Evolutionary conservation across 2,888 invertebrate genomes (phyloP).

Genomic region (Heliconius aoede): DNA sequence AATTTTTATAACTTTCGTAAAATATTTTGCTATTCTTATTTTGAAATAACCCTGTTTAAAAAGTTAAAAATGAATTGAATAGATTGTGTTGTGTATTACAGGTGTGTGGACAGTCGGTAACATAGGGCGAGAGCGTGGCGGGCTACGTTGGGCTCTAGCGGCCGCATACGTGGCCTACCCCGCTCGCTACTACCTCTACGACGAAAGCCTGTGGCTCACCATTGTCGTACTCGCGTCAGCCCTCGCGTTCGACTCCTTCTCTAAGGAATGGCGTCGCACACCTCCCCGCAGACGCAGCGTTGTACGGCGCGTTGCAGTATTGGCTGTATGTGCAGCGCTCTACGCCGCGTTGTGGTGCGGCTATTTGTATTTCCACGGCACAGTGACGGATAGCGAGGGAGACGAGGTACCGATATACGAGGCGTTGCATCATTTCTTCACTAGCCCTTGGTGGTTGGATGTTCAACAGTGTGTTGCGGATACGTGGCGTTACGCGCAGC

Average conservation of each 20-base stretch:
- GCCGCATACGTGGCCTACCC: slow-evolving; percentile 88
- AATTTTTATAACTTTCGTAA: too few relatives aligned
- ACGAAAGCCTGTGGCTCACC: slow-evolving; percentile 88
- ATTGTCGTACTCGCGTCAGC: slow-evolving; percentile 86
- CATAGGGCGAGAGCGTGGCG: slow-evolving; percentile 92
- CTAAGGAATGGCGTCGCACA: slow-evolving; percentile 90
- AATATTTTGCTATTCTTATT: too few relatives aligned
- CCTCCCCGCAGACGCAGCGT: slow-evolving; percentile 76
- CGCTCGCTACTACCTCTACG: slow-evolving; percentile 88
- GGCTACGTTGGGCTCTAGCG: slow-evolving; percentile 86
- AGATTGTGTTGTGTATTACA: slow-evolving; percentile 58
- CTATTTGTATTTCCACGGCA: slow-evolving; percentile 94
- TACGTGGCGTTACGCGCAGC: slow-evolving; percentile 90
- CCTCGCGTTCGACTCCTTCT: slow-evolving; percentile 88
- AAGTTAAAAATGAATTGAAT: not conserved
- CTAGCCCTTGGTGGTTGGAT: slow-evolving; percentile 95
- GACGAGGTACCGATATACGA: slow-evolving; percentile 94
- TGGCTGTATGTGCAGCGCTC: slow-evolving; percentile 85
- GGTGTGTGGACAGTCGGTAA: slow-evolving; percentile 96
- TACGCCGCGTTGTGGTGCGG: slow-evolving; percentile 90
- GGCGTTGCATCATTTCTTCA: slow-evolving; percentile 94
- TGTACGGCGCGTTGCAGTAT: slow-evolving; percentile 80
- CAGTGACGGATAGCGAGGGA: slow-evolving; percentile 91
- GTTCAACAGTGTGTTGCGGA: slow-evolving; percentile 88
- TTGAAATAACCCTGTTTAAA: too few relatives aligned